phyloP scores from a whole-genome alignment of 2,113 vertebrate genomes.

The Ptilorrhoa leucosticta region DNA sequence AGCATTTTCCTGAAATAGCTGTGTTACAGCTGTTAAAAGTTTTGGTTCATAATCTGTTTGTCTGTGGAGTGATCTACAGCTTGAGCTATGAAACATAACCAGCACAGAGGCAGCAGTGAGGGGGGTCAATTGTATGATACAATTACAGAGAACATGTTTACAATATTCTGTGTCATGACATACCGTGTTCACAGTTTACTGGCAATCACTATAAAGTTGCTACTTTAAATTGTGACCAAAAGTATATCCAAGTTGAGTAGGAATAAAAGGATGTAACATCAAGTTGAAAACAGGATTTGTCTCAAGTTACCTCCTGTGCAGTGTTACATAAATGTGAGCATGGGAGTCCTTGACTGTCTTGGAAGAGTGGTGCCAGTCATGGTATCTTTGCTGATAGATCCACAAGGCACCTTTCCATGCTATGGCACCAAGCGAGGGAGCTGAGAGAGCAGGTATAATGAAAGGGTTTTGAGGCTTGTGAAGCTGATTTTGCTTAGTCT shows the following conservation, averaged over 20 bases:
- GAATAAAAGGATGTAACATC: not conserved
- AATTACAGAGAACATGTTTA: not conserved
- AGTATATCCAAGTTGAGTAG: not conserved
- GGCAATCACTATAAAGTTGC: not conserved
- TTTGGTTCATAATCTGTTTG: not conserved
- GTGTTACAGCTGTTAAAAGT: not conserved
- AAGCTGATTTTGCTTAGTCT: not conserved
- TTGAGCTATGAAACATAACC: not conserved
- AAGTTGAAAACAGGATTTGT: not conserved
- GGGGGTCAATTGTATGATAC: not conserved
- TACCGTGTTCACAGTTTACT: not conserved
- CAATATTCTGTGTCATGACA: not conserved
- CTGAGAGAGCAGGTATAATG: rapidly evolving
- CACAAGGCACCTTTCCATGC: not conserved
- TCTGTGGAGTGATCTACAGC: not conserved
- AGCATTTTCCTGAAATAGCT: not conserved
- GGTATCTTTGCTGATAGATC: not conserved
- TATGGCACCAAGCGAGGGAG: not conserved
- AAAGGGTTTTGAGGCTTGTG: not conserved
- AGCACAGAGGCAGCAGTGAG: not conserved
- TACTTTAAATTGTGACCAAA: not conserved
- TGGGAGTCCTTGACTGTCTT: not conserved
- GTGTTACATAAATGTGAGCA: not conserved
- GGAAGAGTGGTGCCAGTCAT: not conserved
- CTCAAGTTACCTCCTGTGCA: not conserved